Evolutionary conservation across 2,888 invertebrate species (phyloP), one percentile per base, ranked within the genome.

Genomic region (Lochmaea capreae): DNA sequence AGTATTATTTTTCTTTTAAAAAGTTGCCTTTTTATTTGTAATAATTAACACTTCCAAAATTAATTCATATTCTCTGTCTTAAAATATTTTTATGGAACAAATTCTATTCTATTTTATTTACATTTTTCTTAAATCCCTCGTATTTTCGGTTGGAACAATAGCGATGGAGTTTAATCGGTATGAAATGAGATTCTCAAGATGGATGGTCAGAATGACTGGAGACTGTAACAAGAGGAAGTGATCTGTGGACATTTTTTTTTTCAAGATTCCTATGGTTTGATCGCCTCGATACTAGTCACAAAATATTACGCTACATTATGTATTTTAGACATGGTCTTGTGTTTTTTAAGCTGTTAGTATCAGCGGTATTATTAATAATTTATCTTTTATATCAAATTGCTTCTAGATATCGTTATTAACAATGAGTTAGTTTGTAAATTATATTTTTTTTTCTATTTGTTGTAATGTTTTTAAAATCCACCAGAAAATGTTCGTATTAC

Each of bases 131-230:
- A 39, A 39, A 39, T 39, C 62, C 65, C 67, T 43, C 43, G 75
- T 71, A 71, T 67, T 12, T 11, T 11, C 22, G 49, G 18, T 62
- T 42, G 71, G 52, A 49, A 52, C 49, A 71, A 76, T 65, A 62
- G 67, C 62, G 76, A 71, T 69, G 70, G 66, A 65, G 65, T 66
- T 58, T 75, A 76, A 76, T 76, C 76, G 75, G 63, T 75, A 75
- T 75, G 75, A 76, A 76, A 76, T 74, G 76, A 78, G 78, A 78
- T 78, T 78, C 78, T 66, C 72, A 71, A 78, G 78, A 78, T 76
- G 74, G 74, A 77, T 72, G 75, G 77, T 79, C 76, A 77, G 76
- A 72, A 77, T 79, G 80, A 81, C 78, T 79, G 79, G 79, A 79
- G 79, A 78, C 75, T 74, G 67, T 75, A 73, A 74, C 57, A 76